These are phyloP conservation scores for Amphiprion ocellaris DNA, from an alignment of 2,113 vertebrate species.

Conservation along the genomic window DNA sequence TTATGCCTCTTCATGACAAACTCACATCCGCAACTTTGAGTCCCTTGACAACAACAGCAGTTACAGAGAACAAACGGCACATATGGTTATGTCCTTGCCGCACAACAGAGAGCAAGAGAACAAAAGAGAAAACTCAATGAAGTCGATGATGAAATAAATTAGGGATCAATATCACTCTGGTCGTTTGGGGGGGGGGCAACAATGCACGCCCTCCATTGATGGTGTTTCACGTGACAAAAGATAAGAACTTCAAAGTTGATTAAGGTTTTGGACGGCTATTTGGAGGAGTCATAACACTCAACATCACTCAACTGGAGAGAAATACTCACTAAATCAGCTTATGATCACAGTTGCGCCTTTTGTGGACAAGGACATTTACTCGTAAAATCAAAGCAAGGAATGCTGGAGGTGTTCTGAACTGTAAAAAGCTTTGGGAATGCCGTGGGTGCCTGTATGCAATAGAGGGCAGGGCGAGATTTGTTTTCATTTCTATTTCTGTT, in stretches of 20 bases:
- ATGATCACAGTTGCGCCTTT: neutral
- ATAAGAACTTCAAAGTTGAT: constrained; percentile 42
- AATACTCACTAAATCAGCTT: neutral
- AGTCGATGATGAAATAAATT: constrained; percentile 60
- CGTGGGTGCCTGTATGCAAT: constrained; percentile 74
- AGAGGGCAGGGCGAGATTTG: constrained; percentile 41
- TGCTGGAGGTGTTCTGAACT: constrained; percentile 40
- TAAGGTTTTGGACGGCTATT: constrained; percentile 2
- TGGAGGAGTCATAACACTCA: neutral
- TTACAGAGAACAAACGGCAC: constrained; percentile 51
- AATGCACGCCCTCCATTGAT: constrained; percentile 19
- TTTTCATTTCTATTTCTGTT: constrained; percentile 30
- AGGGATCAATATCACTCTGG: constrained; percentile 55
- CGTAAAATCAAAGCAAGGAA: neutral
- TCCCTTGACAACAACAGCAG: constrained; percentile 52
- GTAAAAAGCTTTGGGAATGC: constrained; percentile 72
- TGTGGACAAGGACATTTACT: constrained; percentile 21
- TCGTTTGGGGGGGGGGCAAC: neutral
- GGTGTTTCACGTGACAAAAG: constrained; percentile 30
- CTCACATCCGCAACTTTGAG: constrained; percentile 30
- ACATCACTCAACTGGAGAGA: constrained; percentile 15
- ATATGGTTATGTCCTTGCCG: constrained; percentile 44
- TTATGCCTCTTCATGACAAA: constrained; percentile 38
- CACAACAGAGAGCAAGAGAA: constrained; percentile 27
- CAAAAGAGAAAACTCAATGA: constrained; percentile 50